Evolutionary conservation across 2,113 vertebrate species (phyloP), one percentile per base, ranked within the genome.

Genomic region (Ochotona princeps): DNA sequence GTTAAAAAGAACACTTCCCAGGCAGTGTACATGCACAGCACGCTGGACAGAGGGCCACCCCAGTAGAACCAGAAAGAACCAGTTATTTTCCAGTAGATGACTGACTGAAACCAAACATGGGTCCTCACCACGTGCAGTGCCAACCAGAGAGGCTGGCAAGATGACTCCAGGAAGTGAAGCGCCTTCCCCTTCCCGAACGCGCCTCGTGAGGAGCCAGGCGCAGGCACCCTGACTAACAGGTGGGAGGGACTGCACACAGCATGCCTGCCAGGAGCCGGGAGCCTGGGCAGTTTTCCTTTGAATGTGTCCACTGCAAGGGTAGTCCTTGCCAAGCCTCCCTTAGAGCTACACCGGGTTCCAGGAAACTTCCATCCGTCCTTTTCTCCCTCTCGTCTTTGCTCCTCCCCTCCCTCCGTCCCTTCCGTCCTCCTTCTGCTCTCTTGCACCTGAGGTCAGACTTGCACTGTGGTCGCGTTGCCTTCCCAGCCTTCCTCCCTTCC

Each of bases 341-440:
- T 38, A 32, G 47, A 79, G n/a, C 14, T 9, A 30, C 47, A 23
- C 38, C 44, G 18, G 23, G 60, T 9, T 66, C 66, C 25, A 21
- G 2, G 35, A 51, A 11, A 21, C 10, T 70, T 15, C 47, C 18
- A 2, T 0, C 47, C 26, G 20, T 3, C 8, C 17, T 18, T 2
- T 38, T n/a, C 8, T 2, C n/a, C 4, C 38, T 44, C 38, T 44
- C 38, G 4, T 6, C 38, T 44, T 44, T 44, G 38, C 38, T 44
- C 38, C 38, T 20, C 3, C 18, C 11, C 23, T 12, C 21, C 13
- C 25, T 21, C 47, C n/a, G 14, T 14, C 28, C 30, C 47, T 61
- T 17, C 49, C 5, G 26, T 54, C 51, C 25, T 65, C 25, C n/a
- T 1, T 44, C 26, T 44, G 18, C 30, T 49, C 18, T 28, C 7